Evolutionary conservation across 1,140 invertebrate genomes (phyloP).

Genomic region (Drosophila nannoptera): DNA sequence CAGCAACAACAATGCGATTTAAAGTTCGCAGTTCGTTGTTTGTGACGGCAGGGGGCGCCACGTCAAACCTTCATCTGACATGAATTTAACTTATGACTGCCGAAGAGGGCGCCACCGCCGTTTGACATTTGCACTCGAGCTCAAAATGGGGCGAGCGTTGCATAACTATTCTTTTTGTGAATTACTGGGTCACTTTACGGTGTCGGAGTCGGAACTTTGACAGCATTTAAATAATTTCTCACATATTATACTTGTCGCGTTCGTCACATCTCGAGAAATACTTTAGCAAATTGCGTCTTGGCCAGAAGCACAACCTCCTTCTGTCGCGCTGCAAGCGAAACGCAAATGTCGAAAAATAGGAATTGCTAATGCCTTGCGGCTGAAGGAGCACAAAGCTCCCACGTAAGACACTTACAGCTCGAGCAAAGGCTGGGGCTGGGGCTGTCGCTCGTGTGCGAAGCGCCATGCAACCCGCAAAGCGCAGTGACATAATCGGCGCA

Average conservation of each 20-base stretch:
- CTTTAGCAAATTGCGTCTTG: constrained; percentile 28
- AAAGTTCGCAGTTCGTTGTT: background rate
- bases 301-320: constrained; percentile 26
- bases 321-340: constrained; percentile 22
- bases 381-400: constrained; percentile 3
- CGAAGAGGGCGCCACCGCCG: constrained; percentile 2
- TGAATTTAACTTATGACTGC: constrained; percentile 41
- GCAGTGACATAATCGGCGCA: constrained; percentile 68
- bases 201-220: constrained; percentile 20
- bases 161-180: constrained; percentile 26
- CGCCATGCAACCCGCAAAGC: constrained; percentile 41
- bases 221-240: constrained; percentile 47
- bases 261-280: constrained; percentile 12
- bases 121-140: constrained; percentile 35
- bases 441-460: no score
- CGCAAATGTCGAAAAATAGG: constrained; percentile 56
- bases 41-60: constrained; percentile 33
- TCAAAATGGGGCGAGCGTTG: background rate
- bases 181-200: constrained; percentile 22
- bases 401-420: background rate
- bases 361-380: constrained; percentile 60
- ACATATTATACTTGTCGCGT: constrained; percentile 33
- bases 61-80: constrained; percentile 38
- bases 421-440: no score
- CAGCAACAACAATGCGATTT: background rate